Base-by-base conservation (phyloP, 2,888 invertebrate species). In the Apamea sordens region DNA sequence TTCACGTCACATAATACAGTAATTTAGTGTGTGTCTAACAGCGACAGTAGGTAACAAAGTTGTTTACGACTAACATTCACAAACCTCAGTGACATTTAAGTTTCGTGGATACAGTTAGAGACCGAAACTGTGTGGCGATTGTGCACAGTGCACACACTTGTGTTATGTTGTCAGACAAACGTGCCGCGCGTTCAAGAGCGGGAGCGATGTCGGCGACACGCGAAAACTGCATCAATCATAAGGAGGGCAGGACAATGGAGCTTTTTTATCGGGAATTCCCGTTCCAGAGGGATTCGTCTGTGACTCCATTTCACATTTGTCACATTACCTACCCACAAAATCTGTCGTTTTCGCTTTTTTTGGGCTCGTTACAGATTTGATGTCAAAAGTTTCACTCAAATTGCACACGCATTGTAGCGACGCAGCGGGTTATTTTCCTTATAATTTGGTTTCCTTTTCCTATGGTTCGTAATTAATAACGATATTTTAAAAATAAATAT, bases 191-290 rank as follows among this genome's bases (percentile, higher is more conserved):
- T 87, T 82, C 78, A 76, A 67, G 78, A 85, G 69, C 82, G 84
- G 69, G 82, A 68, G 77, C 85, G 81, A 82, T 91, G 94, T 94
- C 93, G 90, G 86, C 89, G 87, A 91, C 95, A 95, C 93, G 93
- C 93, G 93, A 93, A 91, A 91, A 92, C 89, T 93, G 93, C 93
- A 95, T 95, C 94, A 94, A 95, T 95, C 95, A 95, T 94, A 92
- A 91, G 88, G 86, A 92, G 90, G 91, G 91, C 89, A 90, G 91
- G 90, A 92, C 94, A 94, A 94, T 93, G 90, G 89, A 88, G 88
- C 91, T 50, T 92, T 94, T 94, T 92, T 92, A 93, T 93, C 92
- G 90, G 89, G 80, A 89, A 89, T 90, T 89, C 90, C 90, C 89
- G 89, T 91, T 91, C 91, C 90, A 83, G 82, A 86, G 90, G 90